phyloP scores from a whole-genome alignment of 2,888 invertebrate genomes.

The Zootermopsis nevadensis region DNA sequence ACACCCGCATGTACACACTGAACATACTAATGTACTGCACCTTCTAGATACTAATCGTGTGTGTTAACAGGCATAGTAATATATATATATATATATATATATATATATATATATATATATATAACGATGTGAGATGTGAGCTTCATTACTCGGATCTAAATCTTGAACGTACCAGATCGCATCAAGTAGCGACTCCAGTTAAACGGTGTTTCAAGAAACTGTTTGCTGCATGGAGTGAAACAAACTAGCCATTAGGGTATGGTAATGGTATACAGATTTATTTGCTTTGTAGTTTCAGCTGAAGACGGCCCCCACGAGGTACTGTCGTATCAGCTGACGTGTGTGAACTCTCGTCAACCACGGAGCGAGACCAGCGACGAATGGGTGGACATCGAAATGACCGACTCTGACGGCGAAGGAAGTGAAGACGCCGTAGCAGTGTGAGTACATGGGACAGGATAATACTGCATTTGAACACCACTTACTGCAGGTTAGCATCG shows the following conservation, averaged over 20 bases:
- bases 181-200: too few species aligned
- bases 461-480: too few species aligned
- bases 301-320: conserved; percentile 49
- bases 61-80: too few species aligned
- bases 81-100: too few species aligned
- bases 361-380: conserved; percentile 74
- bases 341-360: conserved; percentile 49
- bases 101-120: too few species aligned
- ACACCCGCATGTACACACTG: not conserved
- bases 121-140: too few species aligned
- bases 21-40: not conserved
- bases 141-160: too few species aligned
- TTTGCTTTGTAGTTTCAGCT: conserved; percentile 45
- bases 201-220: too few species aligned
- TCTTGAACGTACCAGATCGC: too few species aligned
- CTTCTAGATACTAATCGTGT: not conserved
- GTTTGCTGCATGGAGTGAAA: too few species aligned
- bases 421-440: not conserved
- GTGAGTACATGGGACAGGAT: not conserved
- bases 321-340: conserved; percentile 49
- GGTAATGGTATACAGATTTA: not conserved
- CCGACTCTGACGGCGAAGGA: conserved; percentile 66
- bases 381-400: conserved; percentile 71
- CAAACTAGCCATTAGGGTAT: too few species aligned
- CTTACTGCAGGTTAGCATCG: too few species aligned